These are phyloP conservation scores for Chrysocyon brachyurus DNA, from an alignment of 2,797 vertebrate species.

Conservation along the genomic window DNA sequence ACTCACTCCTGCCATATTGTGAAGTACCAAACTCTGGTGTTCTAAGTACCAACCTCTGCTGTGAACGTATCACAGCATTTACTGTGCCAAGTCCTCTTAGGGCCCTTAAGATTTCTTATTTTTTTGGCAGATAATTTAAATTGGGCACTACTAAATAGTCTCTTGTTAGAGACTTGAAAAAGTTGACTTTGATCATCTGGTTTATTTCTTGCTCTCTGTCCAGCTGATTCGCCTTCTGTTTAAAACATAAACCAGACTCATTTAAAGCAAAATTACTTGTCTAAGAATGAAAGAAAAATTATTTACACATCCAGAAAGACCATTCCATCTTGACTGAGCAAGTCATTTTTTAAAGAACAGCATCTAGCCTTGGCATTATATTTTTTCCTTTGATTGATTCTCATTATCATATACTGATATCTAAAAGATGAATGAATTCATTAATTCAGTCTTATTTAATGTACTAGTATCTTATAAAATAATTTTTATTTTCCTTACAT, in stretches of 20 bases:
- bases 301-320: neutral
- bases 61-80: neutral
- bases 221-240: neutral
- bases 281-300: neutral
- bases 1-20: neutral
- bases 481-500: neutral
- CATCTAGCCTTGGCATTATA: neutral
- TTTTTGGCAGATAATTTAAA: neutral
- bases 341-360: constrained; percentile 13
- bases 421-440: neutral
- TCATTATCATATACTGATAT: neutral
- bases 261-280: constrained; percentile 30
- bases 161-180: neutral
- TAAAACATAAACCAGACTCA: constrained; percentile 42
- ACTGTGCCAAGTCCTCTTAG: neutral
- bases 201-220: neutral
- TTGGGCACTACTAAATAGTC: no score
- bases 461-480: neutral
- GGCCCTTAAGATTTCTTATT: neutral
- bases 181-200: constrained; percentile 37
- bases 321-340: neutral
- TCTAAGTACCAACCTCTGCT: neutral
- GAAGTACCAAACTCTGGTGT: neutral
- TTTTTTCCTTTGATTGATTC: constrained; percentile 21
- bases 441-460: constrained; percentile 8